Evolutionary conservation across 2,888 invertebrate species (phyloP), one percentile per base, ranked within the genome.

Genomic region (Gisinianus flammeolus): DNA sequence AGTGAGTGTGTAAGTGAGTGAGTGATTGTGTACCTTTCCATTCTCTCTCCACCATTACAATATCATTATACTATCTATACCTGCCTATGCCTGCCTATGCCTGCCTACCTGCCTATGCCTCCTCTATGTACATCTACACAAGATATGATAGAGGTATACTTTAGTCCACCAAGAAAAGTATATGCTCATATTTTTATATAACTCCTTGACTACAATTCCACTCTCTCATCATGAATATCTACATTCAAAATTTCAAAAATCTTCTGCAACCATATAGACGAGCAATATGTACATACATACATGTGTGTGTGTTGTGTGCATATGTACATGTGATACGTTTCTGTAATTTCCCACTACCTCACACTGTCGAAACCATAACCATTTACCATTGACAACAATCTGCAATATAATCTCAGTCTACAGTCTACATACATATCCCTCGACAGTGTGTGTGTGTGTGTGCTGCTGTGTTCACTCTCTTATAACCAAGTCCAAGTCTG

Each of bases 331-430:
- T 58, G 22, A 56, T 58, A 58, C 5, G n/a, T 5, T 19, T 58
- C 22, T 24, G 58, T 44, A 44, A 44, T 44, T 58, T 58, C 26
- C 58, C 58, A 58, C 26, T 22, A 58, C 58, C 26, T n/a, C n/a
- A 26, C 12, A 58, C 58, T 58, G 19, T 44, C 35, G 6, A 35
- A 35, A 35, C 35, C 35, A 35, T 35, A 35, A 44, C 19, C 56
- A 56, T 44, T 44, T 56, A 56, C 30, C 56, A 26, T 71, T 71
- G 56, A 62, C 64, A 64, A 74, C 62, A 74, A 74, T 74, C 73
- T 74, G 73, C 64, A 64, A 64, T 64, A 66, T 64, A 31, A 33
- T 64, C 64, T 6, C 31, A 8, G 24, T 66, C 26, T 58, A 8
- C 22, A 58, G 3, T 58, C 1, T 24, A 19, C n/a, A n/a, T n/a